These are phyloP conservation scores for Oostethus manadensis DNA, from an alignment of 2,113 vertebrate species.

Conservation along the genomic window DNA sequence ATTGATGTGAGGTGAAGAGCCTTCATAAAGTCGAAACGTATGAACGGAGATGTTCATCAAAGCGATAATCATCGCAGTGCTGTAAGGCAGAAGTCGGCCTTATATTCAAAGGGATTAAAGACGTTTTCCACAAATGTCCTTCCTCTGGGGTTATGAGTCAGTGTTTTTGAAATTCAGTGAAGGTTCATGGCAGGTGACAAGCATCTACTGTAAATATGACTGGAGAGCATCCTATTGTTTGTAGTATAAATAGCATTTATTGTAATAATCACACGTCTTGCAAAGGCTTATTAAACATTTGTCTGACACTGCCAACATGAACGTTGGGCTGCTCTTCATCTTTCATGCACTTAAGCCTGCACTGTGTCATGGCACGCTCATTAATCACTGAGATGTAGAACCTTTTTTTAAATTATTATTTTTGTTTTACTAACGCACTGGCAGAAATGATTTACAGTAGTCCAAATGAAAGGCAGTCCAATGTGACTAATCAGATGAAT, in stretches of 20 bases:
- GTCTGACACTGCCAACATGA: slow-evolving; percentile 2
- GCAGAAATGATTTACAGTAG: slow-evolving; percentile 30
- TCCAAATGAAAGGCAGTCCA: no score
- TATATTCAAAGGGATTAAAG: neutral
- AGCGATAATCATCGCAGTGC: neutral
- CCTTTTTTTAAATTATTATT: neutral
- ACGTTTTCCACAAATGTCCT: neutral
- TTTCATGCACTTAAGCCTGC: slow-evolving; percentile 26
- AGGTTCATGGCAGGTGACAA: no score
- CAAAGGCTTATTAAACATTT: slow-evolving; percentile 15
- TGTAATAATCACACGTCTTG: slow-evolving; percentile 3
- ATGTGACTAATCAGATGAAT: no score
- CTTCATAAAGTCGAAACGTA: neutral
- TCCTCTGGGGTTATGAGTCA: neutral
- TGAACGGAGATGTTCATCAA: neutral
- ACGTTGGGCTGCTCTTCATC: slow-evolving; percentile 31
- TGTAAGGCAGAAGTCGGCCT: neutral
- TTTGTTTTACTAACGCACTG: neutral
- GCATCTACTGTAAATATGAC: no score
- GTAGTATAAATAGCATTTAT: neutral
- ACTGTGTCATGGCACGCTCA: slow-evolving; percentile 9
- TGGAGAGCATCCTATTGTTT: no score
- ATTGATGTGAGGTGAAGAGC: neutral
- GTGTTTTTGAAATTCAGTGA: neutral
- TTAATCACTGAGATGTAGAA: slow-evolving; percentile 40